These are phyloP conservation scores for Dendrolimus pini DNA, from an alignment of 2,888 invertebrate species.

Conservation along the genomic window DNA sequence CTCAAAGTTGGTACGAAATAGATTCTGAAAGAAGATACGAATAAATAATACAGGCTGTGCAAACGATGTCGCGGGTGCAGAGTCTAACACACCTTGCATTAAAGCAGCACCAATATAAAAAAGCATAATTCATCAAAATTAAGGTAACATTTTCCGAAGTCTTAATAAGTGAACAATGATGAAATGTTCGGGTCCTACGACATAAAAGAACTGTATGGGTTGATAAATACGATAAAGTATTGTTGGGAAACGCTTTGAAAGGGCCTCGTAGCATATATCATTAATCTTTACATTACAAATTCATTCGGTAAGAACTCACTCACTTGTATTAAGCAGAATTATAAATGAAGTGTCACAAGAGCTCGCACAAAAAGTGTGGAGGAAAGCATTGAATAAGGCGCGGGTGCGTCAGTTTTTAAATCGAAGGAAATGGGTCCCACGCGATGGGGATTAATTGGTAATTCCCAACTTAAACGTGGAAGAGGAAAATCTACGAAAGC, in stretches of 20 bases:
- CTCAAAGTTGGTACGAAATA: too few species aligned
- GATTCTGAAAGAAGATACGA: too few species aligned
- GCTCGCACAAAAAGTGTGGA: slow-evolving; percentile 61
- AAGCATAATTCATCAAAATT: background rate
- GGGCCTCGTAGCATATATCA: slow-evolving; percentile 49
- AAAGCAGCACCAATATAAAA: too few species aligned
- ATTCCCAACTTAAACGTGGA: slow-evolving; percentile 37
- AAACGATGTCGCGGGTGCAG: too few species aligned
- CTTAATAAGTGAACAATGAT: slow-evolving; percentile 11
- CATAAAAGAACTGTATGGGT: slow-evolving; percentile 31
- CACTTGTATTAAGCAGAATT: slow-evolving; percentile 71
- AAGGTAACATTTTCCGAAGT: background rate
- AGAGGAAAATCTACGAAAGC: slow-evolving; percentile 13
- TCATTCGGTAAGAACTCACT: slow-evolving; percentile 73
- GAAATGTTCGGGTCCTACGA: background rate
- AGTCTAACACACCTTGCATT: too few species aligned
- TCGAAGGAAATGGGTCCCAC: slow-evolving; percentile 43
- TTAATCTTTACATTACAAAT: slow-evolving; percentile 74
- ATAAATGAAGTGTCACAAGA: slow-evolving; percentile 72
- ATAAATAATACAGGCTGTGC: too few species aligned
- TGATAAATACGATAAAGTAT: slow-evolving; percentile 49
- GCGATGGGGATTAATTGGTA: slow-evolving; percentile 40
- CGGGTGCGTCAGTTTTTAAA: slow-evolving; percentile 56
- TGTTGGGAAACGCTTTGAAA: slow-evolving; percentile 42
- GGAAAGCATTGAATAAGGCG: slow-evolving; percentile 45